Percentiles rank a stretch among this genome's conserved stretches.
These are phyloP conservation scores for Mechanitis mazaeus DNA, from an alignment of 2,888 invertebrate genomes.

Conservation along the genomic window DNA sequence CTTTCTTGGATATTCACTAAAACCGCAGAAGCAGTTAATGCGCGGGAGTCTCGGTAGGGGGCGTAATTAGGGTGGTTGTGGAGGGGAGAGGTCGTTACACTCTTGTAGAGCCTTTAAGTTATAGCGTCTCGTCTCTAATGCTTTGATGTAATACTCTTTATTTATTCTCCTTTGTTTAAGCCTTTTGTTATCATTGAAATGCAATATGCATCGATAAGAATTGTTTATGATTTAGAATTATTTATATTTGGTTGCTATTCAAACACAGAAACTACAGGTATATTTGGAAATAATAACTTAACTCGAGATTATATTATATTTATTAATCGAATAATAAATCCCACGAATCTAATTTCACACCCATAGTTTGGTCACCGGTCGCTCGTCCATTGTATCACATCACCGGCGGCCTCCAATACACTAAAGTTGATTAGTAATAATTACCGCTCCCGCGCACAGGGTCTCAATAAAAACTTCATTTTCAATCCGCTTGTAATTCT, in stretches of 20 bases:
- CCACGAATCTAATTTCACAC: conserved; percentile 39
- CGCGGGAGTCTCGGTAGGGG: conserved; percentile 39
- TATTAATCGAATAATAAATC: conserved; percentile 5
- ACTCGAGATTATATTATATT: no score
- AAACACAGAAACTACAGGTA: no score
- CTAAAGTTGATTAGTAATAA: conserved; percentile 56
- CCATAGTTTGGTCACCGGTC: conserved; percentile 48
- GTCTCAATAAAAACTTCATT: conserved; percentile 49
- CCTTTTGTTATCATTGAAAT: background rate
- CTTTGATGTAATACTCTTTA: conserved; percentile 6
- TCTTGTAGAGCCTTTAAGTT: conserved; percentile 47
- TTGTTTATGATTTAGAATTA: background rate
- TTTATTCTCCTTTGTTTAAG: conserved; percentile 5
- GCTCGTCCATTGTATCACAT: conserved; percentile 45
- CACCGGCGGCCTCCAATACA: conserved; percentile 37
- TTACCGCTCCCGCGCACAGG: conserved; percentile 40
- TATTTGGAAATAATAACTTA: no score
- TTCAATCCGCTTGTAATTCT: conserved; percentile 61
- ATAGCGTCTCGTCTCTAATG: conserved; percentile 36
- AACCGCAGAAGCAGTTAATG: conserved; percentile 33
- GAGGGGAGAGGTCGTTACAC: conserved; percentile 44
- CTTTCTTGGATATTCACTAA: conserved; percentile 27
- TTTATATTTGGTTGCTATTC: background rate
- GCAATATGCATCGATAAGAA: conserved; percentile 1
- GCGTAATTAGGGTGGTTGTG: conserved; percentile 55